A percentile compares a stretch with the other conserved stretches of the same genome.
Evolutionary conservation across 23 tunicate genomes (phyloP).

Genomic region (Diplosoma virens): DNA sequence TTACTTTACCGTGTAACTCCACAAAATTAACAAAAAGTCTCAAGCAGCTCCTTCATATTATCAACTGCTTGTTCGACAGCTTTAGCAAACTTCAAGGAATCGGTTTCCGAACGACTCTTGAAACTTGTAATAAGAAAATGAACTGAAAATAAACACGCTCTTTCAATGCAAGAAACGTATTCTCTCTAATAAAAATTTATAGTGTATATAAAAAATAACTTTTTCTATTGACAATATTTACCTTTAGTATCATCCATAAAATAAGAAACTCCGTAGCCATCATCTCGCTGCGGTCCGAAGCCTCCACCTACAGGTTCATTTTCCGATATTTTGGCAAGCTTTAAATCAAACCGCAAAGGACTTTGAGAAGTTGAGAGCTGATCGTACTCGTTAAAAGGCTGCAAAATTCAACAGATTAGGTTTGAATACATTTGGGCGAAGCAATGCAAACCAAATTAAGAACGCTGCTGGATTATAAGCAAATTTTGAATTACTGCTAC

Average conservation of each 20-base stretch:
- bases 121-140: slow-evolving; percentile 55
- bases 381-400: slow-evolving; percentile 68
- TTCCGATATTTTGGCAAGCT: slow-evolving; percentile 27
- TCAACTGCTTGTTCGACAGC: slow-evolving; percentile 59
- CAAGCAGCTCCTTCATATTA: slow-evolving; percentile 55
- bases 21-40: not conserved
- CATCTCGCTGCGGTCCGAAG: slow-evolving; percentile 83
- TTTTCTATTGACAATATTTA: too few relatives aligned
- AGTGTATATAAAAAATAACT: too few relatives aligned
- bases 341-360: slow-evolving; percentile 66
- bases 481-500: too few relatives aligned
- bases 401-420: too few relatives aligned
- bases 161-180: too few relatives aligned
- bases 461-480: too few relatives aligned
- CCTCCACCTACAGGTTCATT: slow-evolving; percentile 78
- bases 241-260: slow-evolving; percentile 71
- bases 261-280: slow-evolving; percentile 87
- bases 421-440: too few relatives aligned
- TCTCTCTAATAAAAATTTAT: too few relatives aligned
- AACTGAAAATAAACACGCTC: slow-evolving; percentile 39
- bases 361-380: slow-evolving; percentile 90
- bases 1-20: too few relatives aligned
- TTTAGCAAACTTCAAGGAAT: slow-evolving; percentile 41
- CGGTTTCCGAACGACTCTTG: slow-evolving; percentile 61
- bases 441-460: too few relatives aligned